phyloP scores from a whole-genome alignment of 2,797 vertebrate species.

The Amblyopsis hoosieri region DNA sequence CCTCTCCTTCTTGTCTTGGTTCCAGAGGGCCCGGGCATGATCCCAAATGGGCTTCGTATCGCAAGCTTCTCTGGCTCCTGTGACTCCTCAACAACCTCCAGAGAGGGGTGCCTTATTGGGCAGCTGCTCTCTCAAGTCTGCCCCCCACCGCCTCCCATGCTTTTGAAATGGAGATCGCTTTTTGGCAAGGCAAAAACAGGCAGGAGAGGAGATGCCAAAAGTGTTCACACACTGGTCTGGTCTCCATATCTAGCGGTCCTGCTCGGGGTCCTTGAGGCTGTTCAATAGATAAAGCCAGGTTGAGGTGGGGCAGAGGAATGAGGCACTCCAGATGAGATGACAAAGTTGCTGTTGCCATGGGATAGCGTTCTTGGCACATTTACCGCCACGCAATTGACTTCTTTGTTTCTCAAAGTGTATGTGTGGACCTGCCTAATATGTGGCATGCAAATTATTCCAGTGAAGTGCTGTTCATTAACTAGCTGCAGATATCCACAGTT shows the following conservation, averaged over 20 bases:
- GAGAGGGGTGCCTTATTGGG: slow-evolving; percentile 47
- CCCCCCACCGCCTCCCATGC: slow-evolving; percentile 6
- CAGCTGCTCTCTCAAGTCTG: slow-evolving; percentile 55
- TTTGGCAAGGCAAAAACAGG: slow-evolving; percentile 52
- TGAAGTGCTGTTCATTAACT: slow-evolving; percentile 17
- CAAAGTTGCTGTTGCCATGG: slow-evolving; percentile 32
- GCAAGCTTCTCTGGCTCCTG: slow-evolving; percentile 34
- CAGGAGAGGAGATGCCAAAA: slow-evolving; percentile 40
- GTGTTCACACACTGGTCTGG: slow-evolving; percentile 32
- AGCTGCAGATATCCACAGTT: slow-evolving; percentile 7
- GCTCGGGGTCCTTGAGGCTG: slow-evolving; percentile 33
- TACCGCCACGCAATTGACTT: slow-evolving; percentile 17
- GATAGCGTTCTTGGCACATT: slow-evolving; percentile 15
- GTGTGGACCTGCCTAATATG: slow-evolving; percentile 17
- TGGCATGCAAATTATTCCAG: slow-evolving; percentile 22
- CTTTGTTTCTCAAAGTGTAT: slow-evolving; percentile 26
- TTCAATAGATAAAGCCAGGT: slow-evolving; percentile 52
- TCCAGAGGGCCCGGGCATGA: slow-evolving; percentile 25
- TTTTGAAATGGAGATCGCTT: slow-evolving; percentile 71
- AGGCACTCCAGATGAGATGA: slow-evolving; percentile 47
- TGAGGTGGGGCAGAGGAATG: slow-evolving; percentile 43
- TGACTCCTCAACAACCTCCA: slow-evolving; percentile 36
- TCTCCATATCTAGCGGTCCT: slow-evolving; percentile 34
- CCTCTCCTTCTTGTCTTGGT: slow-evolving; percentile 10
- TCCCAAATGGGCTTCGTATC: slow-evolving; percentile 39